A percentile compares a stretch with the other conserved stretches of the same genome.
Evolutionary conservation across 2,888 invertebrate genomes (phyloP).

Genomic region (Plebejus anna): DNA sequence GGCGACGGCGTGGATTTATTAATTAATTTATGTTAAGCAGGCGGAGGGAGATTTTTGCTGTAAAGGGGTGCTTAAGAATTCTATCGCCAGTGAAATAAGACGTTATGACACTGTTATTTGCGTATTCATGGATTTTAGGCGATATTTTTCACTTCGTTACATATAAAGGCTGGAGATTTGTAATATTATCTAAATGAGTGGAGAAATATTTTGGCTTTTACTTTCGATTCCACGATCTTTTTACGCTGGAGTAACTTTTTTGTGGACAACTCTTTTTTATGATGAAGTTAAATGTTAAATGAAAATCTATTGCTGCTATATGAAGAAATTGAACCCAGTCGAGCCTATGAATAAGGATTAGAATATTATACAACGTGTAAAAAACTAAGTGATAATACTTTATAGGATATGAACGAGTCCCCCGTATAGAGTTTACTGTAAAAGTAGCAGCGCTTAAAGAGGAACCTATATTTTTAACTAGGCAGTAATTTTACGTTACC

Average conservation of each 20-base stretch:
- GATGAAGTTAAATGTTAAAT: neutral
- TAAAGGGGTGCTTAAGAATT: slow-evolving; percentile 59
- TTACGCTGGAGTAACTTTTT: neutral
- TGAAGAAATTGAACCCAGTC: neutral
- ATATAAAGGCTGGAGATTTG: slow-evolving; percentile 32
- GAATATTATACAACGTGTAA: too few relatives aligned
- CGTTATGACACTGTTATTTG: slow-evolving; percentile 56
- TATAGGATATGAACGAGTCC: too few relatives aligned
- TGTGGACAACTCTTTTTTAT: neutral
- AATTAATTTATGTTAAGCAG: slow-evolving; percentile 77
- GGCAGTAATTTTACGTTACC: too few relatives aligned
- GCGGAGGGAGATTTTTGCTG: slow-evolving; percentile 50
- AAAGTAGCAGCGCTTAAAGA: too few relatives aligned
- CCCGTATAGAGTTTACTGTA: too few relatives aligned
- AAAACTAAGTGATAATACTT: too few relatives aligned
- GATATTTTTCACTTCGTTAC: slow-evolving; percentile 61
- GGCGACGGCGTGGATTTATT: slow-evolving; percentile 68
- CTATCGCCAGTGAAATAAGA: slow-evolving; percentile 47
- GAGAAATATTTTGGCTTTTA: slow-evolving; percentile 6
- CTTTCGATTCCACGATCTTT: neutral
- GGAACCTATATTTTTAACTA: too few relatives aligned
- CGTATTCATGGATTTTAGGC: slow-evolving; percentile 52
- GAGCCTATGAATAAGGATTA: too few relatives aligned
- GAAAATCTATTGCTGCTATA: neutral
- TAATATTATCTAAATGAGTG: slow-evolving; percentile 20